phyloP scores from a whole-genome alignment of 1,140 invertebrate genomes.

The Euschistus heros region DNA sequence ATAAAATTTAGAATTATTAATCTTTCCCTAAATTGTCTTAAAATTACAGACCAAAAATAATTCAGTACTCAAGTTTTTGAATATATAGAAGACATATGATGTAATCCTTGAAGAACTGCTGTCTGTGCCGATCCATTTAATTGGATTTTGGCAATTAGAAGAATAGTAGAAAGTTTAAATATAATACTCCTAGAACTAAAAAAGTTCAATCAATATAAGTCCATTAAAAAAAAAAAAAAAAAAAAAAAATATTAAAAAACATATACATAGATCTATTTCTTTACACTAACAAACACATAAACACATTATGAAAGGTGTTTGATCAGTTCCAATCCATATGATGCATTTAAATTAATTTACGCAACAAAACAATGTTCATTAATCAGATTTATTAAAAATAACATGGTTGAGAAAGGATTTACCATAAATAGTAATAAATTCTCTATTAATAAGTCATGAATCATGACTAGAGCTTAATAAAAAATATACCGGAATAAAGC shows the following conservation, averaged over 20 bases:
- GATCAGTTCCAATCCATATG: slow-evolving; percentile 19
- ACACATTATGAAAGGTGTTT: slow-evolving; percentile 19
- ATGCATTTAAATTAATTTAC: too few relatives aligned
- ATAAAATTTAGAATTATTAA: not conserved
- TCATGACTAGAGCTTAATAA: too few relatives aligned
- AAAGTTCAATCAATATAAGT: slow-evolving; percentile 12
- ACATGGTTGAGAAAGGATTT: too few relatives aligned
- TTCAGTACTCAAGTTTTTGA: slow-evolving; percentile 9
- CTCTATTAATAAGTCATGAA: too few relatives aligned
- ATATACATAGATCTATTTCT: too few relatives aligned
- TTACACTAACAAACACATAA: too few relatives aligned
- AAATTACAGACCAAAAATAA: not conserved
- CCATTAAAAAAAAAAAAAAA: not conserved
- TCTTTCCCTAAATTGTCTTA: not conserved
- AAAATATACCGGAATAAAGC: too few relatives aligned
- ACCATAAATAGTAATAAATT: too few relatives aligned
- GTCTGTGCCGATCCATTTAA: slow-evolving; percentile 14
- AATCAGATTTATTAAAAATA: too few relatives aligned
- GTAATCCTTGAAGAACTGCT: slow-evolving; percentile 4
- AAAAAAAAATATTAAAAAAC: not conserved
- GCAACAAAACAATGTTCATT: too few relatives aligned
- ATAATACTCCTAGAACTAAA: slow-evolving; percentile 12
- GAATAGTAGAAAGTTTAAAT: slow-evolving; percentile 12
- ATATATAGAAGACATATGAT: slow-evolving; percentile 10
- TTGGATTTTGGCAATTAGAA: slow-evolving; percentile 13